phyloP scores from a whole-genome alignment of 2,113 vertebrate genomes.

The Jaculus jaculus region DNA sequence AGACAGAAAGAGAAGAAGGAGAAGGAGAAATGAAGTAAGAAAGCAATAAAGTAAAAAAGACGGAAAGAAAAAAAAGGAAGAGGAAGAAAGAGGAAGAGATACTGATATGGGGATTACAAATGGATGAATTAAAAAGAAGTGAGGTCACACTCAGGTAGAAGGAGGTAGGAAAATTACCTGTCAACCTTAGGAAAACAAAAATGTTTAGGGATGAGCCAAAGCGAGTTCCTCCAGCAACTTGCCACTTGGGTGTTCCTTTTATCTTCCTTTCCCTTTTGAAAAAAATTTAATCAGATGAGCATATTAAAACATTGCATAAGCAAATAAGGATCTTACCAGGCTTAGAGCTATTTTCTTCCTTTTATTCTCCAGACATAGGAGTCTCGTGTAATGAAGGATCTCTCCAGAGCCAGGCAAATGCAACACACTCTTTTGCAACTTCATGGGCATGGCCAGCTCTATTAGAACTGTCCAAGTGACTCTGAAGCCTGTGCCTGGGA shows the following conservation, averaged over 20 bases:
- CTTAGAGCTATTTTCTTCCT: background rate
- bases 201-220: background rate
- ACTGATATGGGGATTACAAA: background rate
- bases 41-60: background rate
- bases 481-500: background rate
- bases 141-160: conserved; percentile 36
- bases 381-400: accelerated
- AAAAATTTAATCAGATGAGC: background rate
- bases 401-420: background rate
- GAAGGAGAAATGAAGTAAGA: too few relatives aligned
- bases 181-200: conserved; percentile 25
- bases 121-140: background rate
- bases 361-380: background rate
- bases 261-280: conserved; percentile 21
- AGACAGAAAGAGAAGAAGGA: background rate
- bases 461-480: background rate
- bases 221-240: background rate
- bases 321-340: background rate
- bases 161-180: conserved; percentile 49
- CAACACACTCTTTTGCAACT: accelerated
- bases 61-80: background rate
- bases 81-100: background rate
- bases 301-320: background rate
- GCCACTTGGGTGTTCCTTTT: background rate
- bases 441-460: background rate